Evolutionary conservation across 2,888 invertebrate genomes (phyloP), one percentile per base, ranked within the genome.

Genomic region (Ornithoptera priamus): DNA sequence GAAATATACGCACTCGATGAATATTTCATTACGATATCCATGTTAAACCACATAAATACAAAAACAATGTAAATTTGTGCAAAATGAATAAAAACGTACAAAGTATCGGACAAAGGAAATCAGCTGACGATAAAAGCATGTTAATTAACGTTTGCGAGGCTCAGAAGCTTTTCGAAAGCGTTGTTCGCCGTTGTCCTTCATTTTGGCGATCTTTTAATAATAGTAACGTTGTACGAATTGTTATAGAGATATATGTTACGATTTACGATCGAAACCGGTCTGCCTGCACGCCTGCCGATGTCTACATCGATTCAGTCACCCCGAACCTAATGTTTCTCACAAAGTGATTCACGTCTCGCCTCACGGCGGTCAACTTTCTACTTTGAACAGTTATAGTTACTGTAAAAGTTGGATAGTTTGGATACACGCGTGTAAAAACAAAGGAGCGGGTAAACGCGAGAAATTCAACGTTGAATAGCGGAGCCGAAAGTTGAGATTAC

Each of bases 181-280:
- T 77, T 81, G 78, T 78, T 76, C 75, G 73, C 73, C 75, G 80
- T 75, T 80, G 87, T 84, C 85, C 85, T 86, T 86, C 85, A 74
- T 80, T 83, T 85, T 80, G 80, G 83, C 82, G 78, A 79, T 79
- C 78, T 75, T 77, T 76, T 77, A 81, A 76, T 75, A 75, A 76
- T 72, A 74, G 65, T 67, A 70, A 62, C 62, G 67, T 67, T 30
- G 65, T 63, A 71, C 68, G 68, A 74, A 78, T 77, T 74, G 75
- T 73, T 75, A 76, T 71, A 73, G 77, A 77, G 75, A 65, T 73
- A 75, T 79, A 76, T 77, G 78, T 76, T 87, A 85, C 87, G 85
- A 87, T 88, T 90, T 87, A 87, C 86, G 84, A 77, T 77, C 77
- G 77, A 83, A 90, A 90, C 91, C 91, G 91, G 91, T 90, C 88